A percentile compares a stretch with the other conserved stretches of the same genome.
Evolutionary conservation across 1,140 invertebrate genomes (phyloP).

Genomic region (Mamestra configurata): DNA sequence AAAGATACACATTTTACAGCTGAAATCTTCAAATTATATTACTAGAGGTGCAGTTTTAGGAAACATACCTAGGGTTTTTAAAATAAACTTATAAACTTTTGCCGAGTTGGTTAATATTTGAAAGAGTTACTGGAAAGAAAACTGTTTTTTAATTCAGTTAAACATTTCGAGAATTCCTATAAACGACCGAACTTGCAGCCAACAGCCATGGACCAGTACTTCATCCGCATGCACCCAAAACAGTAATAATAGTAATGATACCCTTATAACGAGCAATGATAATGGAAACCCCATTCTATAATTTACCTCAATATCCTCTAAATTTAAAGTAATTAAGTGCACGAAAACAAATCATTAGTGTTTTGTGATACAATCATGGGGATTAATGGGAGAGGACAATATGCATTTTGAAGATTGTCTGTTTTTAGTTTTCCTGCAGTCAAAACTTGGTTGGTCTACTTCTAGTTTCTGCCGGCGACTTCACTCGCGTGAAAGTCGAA

Average conservation of each 20-base stretch:
- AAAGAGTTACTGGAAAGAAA: too few species aligned
- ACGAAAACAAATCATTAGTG: conserved; percentile 18
- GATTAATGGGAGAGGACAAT: background rate
- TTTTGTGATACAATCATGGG: background rate
- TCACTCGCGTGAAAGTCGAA: too few species aligned
- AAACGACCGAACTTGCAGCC: too few species aligned
- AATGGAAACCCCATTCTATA: conserved; percentile 1
- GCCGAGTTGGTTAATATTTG: too few species aligned
- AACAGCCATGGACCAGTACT: background rate
- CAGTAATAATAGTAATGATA: conserved; percentile 4
- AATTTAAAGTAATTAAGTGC: conserved; percentile 6
- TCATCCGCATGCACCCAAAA: conserved; percentile 20
- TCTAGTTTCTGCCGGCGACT: too few species aligned
- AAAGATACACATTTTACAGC: too few species aligned
- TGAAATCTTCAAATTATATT: too few species aligned
- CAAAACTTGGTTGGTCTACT: too few species aligned
- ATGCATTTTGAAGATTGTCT: background rate
- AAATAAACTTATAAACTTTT: too few species aligned
- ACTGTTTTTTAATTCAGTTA: too few species aligned
- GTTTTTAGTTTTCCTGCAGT: background rate
- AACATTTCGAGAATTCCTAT: background rate
- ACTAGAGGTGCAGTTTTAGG: too few species aligned
- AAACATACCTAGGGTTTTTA: too few species aligned
- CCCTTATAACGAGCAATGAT: conserved; percentile 8
- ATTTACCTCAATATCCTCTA: conserved; percentile 29